These are phyloP conservation scores for Fundulus diaphanus DNA, from an alignment of 2,797 vertebrate genomes.

Conservation along the genomic window DNA sequence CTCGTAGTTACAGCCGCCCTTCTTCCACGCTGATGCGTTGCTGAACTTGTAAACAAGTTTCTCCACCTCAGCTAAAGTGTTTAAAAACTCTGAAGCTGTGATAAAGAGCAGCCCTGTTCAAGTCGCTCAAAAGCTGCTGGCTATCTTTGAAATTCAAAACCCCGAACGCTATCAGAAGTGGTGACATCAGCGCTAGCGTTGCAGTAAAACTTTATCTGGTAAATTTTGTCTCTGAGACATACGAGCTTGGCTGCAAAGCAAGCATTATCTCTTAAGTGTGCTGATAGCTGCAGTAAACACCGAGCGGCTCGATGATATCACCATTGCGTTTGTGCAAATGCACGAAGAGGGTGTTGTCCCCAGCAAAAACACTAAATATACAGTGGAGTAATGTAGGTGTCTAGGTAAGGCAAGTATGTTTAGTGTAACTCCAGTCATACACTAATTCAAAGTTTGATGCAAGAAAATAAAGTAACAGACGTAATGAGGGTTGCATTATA, in stretches of 20 bases:
- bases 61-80: constrained; percentile 52
- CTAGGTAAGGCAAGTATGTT: not conserved
- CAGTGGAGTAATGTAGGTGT: constrained; percentile 43
- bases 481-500: not conserved
- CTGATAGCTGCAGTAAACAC: constrained; percentile 58
- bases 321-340: constrained; percentile 30
- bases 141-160: constrained; percentile 47
- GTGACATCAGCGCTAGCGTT: constrained; percentile 54
- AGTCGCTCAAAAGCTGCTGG: constrained; percentile 27
- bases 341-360: constrained; percentile 46
- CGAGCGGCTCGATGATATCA: constrained; percentile 51
- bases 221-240: constrained; percentile 21
- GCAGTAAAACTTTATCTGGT: constrained; percentile 62
- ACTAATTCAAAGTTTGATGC: not conserved
- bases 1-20: constrained; percentile 27
- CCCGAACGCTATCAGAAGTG: constrained; percentile 40
- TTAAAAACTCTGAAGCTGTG: constrained; percentile 48
- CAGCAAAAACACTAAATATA: constrained; percentile 26
- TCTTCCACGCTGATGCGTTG: constrained; percentile 34
- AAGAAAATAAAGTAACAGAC: not conserved
- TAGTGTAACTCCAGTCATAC: not conserved
- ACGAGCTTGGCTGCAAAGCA: constrained; percentile 4
- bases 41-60: constrained; percentile 60
- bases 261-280: constrained; percentile 42
- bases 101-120: constrained; percentile 31